phyloP scores from a whole-genome alignment of 2,113 vertebrate genomes.

The Murina feae region DNA sequence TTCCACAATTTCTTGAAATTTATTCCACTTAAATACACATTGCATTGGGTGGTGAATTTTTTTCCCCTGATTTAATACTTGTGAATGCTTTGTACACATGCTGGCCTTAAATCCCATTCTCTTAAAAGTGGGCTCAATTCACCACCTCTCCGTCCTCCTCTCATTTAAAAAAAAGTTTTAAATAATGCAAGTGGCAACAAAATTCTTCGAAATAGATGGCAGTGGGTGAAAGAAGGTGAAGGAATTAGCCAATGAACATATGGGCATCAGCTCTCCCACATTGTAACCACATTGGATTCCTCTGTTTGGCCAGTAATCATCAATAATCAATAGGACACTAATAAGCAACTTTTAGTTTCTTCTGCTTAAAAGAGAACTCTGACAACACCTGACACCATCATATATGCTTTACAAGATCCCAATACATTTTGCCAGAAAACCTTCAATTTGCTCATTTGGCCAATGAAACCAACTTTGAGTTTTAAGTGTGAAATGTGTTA shows the following conservation, averaged over 20 bases:
- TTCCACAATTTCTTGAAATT: conserved; percentile 77
- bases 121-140: neutral
- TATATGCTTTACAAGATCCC: neutral
- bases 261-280: neutral
- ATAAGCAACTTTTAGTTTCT: neutral
- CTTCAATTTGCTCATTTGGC: neutral
- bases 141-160: neutral
- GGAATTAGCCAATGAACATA: neutral
- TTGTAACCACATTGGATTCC: neutral
- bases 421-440: neutral
- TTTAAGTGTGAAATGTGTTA: neutral
- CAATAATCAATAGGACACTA: neutral
- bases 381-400: neutral
- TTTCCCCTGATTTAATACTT: conserved; percentile 34
- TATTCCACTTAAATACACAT: conserved; percentile 48
- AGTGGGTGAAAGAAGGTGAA: neutral
- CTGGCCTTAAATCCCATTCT: conserved; percentile 36
- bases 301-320: neutral
- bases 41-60: neutral
- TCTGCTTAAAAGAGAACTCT: neutral
- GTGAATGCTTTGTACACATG: neutral
- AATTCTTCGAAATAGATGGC: neutral
- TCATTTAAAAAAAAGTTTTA: neutral
- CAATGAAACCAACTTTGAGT: neutral
- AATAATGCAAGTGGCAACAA: neutral